These are phyloP conservation scores for Pseudorasbora parva DNA, from an alignment of 2,113 vertebrate species.

Conservation along the genomic window DNA sequence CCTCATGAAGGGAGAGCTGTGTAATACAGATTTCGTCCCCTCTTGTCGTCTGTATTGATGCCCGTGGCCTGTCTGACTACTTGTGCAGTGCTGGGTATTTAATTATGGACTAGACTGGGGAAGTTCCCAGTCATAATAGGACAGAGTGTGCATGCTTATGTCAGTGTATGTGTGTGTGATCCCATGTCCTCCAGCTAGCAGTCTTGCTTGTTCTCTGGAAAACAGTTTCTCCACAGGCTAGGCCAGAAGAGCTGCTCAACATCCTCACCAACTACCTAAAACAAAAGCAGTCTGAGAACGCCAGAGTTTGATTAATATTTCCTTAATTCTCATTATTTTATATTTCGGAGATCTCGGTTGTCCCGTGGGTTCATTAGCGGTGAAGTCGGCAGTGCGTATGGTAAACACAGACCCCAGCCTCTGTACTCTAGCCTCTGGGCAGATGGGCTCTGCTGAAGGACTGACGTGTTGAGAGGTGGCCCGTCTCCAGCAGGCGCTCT, in stretches of 20 bases:
- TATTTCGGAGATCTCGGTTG: constrained; percentile 66
- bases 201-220: constrained; percentile 64
- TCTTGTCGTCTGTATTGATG: constrained; percentile 61
- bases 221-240: constrained; percentile 76
- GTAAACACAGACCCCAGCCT: constrained; percentile 72
- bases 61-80: constrained; percentile 64
- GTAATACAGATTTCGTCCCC: constrained; percentile 56
- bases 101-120: constrained; percentile 76
- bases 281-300: constrained; percentile 57
- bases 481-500: constrained; percentile 22
- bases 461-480: constrained; percentile 65
- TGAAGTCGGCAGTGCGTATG: constrained; percentile 59
- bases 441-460: constrained; percentile 72
- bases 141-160: constrained; percentile 53
- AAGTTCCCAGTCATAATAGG: constrained; percentile 65
- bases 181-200: constrained; percentile 58
- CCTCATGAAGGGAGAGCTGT: neutral
- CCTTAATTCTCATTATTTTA: constrained; percentile 79
- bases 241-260: constrained; percentile 69
- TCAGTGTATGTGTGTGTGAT: constrained; percentile 10
- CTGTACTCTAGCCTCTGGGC: constrained; percentile 60
- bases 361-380: constrained; percentile 72
- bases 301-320: constrained; percentile 75
- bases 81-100: constrained; percentile 69
- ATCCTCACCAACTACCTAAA: constrained; percentile 55